Percentiles rank a stretch among this genome's conserved stretches.
Conservation (phyloP, 2,888 invertebrate genomes). For the Torymus texanus region DNA sequence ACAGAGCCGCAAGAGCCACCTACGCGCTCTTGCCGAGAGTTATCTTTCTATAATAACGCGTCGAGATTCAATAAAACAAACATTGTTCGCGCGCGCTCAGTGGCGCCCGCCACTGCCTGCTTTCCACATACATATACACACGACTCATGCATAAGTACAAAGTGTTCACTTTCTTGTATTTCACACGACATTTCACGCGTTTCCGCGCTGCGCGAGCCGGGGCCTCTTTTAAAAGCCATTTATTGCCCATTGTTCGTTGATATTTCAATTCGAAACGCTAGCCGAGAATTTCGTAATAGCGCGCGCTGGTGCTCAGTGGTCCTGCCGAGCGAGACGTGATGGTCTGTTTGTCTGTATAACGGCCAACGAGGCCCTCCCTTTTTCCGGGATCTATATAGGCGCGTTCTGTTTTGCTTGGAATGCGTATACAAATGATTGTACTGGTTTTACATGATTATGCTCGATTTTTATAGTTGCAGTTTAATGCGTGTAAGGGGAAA, state of each 20-base stretch:
- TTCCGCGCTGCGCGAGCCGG: conserved; percentile 21
- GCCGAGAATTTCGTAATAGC: conserved; percentile 34
- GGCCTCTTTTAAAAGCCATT: conserved; percentile 46
- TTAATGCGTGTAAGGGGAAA: no score
- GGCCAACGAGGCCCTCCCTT: no score
- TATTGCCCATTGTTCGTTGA: conserved; percentile 55
- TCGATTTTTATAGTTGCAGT: no score
- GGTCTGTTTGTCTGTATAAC: no score
- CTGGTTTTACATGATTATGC: no score
- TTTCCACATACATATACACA: neutral
- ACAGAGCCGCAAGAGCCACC: no score
- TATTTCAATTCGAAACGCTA: conserved; percentile 54
- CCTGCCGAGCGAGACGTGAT: no score
- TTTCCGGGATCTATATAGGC: no score
- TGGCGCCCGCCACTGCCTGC: neutral
- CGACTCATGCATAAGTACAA: conserved; percentile 43
- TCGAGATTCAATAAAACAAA: conserved; percentile 43
- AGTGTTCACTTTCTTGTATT: conserved; percentile 47
- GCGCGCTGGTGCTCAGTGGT: neutral
- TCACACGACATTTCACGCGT: conserved; percentile 53
- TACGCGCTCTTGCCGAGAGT: no score
- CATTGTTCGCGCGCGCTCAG: conserved; percentile 22
- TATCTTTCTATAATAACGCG: neutral
- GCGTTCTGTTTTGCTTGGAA: no score
- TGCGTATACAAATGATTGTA: no score